These are phyloP conservation scores for Drosophila aldrichi DNA, from an alignment of 2,888 invertebrate species.

Conservation along the genomic window DNA sequence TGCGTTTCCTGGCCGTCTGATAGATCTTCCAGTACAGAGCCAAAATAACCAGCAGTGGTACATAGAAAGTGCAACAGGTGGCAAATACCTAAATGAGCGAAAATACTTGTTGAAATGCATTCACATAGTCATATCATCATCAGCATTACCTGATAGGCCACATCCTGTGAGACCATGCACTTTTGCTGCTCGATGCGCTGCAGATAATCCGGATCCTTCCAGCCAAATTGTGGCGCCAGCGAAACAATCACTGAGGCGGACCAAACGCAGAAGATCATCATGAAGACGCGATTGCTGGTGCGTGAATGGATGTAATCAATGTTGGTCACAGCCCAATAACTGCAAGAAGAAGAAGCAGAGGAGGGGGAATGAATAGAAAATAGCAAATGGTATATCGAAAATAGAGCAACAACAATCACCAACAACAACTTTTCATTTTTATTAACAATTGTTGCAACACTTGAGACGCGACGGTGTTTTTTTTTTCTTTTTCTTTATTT, in stretches of 20 bases:
- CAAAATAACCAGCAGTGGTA: constrained; percentile 96
- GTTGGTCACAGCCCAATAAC: constrained; percentile 99
- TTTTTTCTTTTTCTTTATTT: constrained; percentile 44
- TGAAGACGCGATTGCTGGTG: constrained; percentile 93
- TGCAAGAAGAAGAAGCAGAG: constrained; percentile 77
- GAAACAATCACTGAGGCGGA: constrained; percentile 95
- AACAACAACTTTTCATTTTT: constrained; percentile 26
- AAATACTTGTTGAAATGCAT: neutral
- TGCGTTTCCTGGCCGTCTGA: constrained; percentile 93
- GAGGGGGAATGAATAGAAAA: neutral
- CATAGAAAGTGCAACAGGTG: constrained; percentile 98
- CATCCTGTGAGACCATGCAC: constrained; percentile 97
- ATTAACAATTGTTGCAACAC: constrained; percentile 52
- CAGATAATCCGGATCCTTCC: constrained; percentile 96
- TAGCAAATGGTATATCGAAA: neutral
- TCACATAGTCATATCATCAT: neutral
- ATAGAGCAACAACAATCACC: constrained; percentile 11
- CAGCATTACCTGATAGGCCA: constrained; percentile 92
- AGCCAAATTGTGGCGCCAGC: constrained; percentile 97
- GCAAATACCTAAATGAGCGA: constrained; percentile 88
- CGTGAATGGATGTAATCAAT: constrained; percentile 98
- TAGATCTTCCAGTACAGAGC: constrained; percentile 99
- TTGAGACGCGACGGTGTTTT: constrained; percentile 18
- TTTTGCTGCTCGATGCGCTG: constrained; percentile 92
- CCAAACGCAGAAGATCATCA: constrained; percentile 97